phyloP scores from a whole-genome alignment of 1,140 invertebrate species.

The Scaptomyza montana region DNA sequence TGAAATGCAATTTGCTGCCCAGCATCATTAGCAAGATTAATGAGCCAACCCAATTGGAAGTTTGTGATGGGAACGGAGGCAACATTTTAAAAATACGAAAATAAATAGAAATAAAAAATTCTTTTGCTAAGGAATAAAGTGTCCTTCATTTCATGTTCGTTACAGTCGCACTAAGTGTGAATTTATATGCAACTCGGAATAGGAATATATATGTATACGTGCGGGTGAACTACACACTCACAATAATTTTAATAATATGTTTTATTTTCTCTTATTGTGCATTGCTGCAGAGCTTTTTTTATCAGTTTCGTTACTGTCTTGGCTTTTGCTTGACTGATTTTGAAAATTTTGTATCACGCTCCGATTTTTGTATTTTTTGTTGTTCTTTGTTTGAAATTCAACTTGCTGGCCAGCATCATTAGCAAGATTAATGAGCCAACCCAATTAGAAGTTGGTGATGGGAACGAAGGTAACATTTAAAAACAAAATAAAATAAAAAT shows the following conservation, averaged over 20 bases:
- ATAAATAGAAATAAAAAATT: neutral
- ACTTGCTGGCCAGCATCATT: slow-evolving; percentile 78
- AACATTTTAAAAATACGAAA: slow-evolving; percentile 40
- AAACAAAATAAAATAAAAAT: slow-evolving; percentile 1
- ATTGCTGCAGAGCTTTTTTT: slow-evolving; percentile 82
- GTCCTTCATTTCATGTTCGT: slow-evolving; percentile 66
- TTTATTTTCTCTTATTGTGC: slow-evolving; percentile 49
- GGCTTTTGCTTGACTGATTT: slow-evolving; percentile 81
- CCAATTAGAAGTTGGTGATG: slow-evolving; percentile 11
- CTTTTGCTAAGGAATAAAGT: slow-evolving; percentile 50
- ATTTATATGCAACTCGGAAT: slow-evolving; percentile 82
- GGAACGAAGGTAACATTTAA: slow-evolving; percentile 42
- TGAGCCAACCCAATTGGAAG: slow-evolving; percentile 47
- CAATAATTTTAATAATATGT: neutral
- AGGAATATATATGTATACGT: slow-evolving; percentile 74
- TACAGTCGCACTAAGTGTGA: slow-evolving; percentile 80
- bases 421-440: slow-evolving; percentile 74
- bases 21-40: slow-evolving; percentile 81
- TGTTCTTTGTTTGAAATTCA: slow-evolving; percentile 58
- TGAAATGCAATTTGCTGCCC: slow-evolving; percentile 73
- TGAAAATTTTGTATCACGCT: slow-evolving; percentile 24
- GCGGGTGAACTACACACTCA: slow-evolving; percentile 5
- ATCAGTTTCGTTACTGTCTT: slow-evolving; percentile 80
- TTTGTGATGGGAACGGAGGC: neutral
- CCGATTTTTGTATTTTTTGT: slow-evolving; percentile 38